phyloP scores from a whole-genome alignment of 2,113 vertebrate genomes.

The Psophia crepitans region DNA sequence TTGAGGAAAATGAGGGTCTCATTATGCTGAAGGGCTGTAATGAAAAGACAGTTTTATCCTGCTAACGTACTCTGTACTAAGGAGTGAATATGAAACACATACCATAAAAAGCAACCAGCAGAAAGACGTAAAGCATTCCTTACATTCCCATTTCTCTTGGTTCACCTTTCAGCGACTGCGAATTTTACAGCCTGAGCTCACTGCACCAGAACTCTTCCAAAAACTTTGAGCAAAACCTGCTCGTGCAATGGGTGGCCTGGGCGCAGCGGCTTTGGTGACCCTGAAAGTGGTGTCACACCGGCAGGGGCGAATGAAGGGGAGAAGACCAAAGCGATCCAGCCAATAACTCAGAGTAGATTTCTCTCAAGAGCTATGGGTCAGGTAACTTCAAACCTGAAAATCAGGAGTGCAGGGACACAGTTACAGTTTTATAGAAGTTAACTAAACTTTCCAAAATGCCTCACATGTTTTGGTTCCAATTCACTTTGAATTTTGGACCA shows the following conservation, averaged over 20 bases:
- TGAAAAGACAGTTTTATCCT: not conserved
- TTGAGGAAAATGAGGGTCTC: not conserved
- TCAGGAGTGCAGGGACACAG: not conserved
- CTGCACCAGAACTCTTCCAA: not conserved
- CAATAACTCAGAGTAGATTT: not conserved
- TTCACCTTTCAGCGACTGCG: not conserved
- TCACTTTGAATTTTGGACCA: not conserved
- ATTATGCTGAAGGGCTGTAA: not conserved
- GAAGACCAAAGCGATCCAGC: not conserved
- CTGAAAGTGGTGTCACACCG: not conserved
- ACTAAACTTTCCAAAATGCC: not conserved
- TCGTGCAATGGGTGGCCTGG: not conserved
- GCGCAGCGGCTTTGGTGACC: fast-evolving
- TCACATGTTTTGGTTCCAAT: not conserved
- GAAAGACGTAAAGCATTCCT: not conserved
- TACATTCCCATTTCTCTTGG: not conserved
- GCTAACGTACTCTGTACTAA: not conserved
- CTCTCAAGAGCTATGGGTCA: not conserved
- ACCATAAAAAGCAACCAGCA: not conserved
- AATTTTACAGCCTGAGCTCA: not conserved
- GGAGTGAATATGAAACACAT: not conserved
- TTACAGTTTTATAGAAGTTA: not conserved
- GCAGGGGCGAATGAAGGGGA: not conserved
- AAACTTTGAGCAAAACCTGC: not conserved
- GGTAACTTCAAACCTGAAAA: not conserved